phyloP scores from a whole-genome alignment of 1,140 invertebrate species.

The Euwallacea similis region DNA sequence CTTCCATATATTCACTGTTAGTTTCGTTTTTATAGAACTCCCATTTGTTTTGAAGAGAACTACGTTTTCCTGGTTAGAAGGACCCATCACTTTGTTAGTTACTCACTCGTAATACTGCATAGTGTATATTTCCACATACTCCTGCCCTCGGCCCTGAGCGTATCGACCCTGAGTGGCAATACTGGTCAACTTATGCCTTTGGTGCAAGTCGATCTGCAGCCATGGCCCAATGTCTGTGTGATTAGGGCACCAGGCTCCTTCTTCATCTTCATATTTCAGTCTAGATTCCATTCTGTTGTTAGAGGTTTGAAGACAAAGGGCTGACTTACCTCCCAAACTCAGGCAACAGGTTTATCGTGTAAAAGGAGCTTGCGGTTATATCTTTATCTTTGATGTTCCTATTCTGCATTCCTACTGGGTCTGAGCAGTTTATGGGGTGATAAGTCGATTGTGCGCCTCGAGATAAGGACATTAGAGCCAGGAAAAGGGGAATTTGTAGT shows the following conservation, averaged over 20 bases:
- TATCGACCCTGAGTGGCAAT: neutral
- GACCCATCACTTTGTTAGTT: neutral
- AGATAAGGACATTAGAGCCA: neutral
- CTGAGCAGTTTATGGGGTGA: neutral
- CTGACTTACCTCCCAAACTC: neutral
- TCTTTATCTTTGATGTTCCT: neutral
- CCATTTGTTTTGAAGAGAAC: neutral
- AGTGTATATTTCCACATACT: neutral
- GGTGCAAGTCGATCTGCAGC: neutral
- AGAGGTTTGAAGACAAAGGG: neutral
- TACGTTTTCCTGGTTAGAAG: neutral
- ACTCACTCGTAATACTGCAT: neutral
- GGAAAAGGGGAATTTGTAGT: neutral
- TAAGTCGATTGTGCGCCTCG: neutral
- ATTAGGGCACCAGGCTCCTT: slow-evolving; percentile 3
- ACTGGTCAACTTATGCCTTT: neutral
- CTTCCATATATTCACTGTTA: neutral
- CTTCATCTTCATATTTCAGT: neutral
- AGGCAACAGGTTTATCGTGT: neutral
- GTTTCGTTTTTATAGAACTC: neutral
- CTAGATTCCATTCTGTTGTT: neutral
- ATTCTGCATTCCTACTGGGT: neutral
- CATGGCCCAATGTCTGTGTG: neutral
- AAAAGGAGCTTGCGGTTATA: neutral
- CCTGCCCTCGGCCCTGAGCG: neutral